Evolutionary conservation across 64 coral and sea anemone species (phyloP).

Genomic region (Dendrophyllia cribrosa): DNA sequence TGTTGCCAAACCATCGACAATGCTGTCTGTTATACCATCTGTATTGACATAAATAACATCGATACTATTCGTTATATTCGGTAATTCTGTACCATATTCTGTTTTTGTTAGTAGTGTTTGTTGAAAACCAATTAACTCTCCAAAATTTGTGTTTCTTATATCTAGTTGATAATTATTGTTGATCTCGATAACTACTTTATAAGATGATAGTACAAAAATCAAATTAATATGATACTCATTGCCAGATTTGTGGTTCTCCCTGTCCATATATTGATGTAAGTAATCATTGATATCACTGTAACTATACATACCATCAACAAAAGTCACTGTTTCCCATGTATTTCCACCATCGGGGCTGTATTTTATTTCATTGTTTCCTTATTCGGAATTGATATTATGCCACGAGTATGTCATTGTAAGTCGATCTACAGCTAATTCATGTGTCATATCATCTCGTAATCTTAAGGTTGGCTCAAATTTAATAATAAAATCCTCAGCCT

Average conservation of each 20-base stretch:
- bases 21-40: conserved; percentile 3
- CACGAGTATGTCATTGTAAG: too few relatives aligned
- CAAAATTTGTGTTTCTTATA: conserved; percentile 2
- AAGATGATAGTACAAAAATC: conserved; percentile 33
- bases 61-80: conserved; percentile 47
- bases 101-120: neutral
- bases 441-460: too few relatives aligned
- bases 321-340: too few relatives aligned
- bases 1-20: neutral
- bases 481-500: conserved; percentile 8
- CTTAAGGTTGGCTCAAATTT: conserved; percentile 29
- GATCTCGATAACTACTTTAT: conserved; percentile 15
- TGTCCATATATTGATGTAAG: conserved; percentile 9
- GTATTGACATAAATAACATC: too few relatives aligned
- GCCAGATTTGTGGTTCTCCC: neutral
- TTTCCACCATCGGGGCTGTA: too few relatives aligned
- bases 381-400: conserved; percentile 10
- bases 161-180: neutral
- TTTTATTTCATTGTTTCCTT: neutral
- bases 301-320: too few relatives aligned
- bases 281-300: conserved; percentile 31
- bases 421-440: too few relatives aligned
- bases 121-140: conserved; percentile 33
- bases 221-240: conserved; percentile 4
- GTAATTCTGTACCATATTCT: neutral